phyloP scores from a whole-genome alignment of 2,888 invertebrate genomes.

The Augochlorella aurata region DNA sequence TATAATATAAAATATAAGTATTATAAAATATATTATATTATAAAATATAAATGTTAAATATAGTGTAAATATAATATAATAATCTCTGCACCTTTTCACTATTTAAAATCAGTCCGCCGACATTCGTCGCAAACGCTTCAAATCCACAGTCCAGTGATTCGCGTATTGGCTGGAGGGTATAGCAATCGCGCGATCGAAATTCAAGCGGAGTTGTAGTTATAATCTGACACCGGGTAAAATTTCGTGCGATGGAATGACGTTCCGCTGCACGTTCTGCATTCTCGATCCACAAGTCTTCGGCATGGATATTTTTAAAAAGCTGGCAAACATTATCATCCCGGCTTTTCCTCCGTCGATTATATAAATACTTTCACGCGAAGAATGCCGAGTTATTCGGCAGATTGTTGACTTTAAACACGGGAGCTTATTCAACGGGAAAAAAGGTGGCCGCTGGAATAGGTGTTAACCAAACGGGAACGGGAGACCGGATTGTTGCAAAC shows the following conservation, averaged over 20 bases:
- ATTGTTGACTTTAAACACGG: not conserved
- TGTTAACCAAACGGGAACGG: not conserved
- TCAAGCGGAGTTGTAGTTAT: not conserved
- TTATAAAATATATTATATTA: no score
- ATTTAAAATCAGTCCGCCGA: no score
- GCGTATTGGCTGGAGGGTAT: not conserved
- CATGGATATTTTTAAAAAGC: not conserved
- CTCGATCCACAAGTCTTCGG: not conserved
- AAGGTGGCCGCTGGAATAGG: not conserved
- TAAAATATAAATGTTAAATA: no score
- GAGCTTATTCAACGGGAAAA: slow-evolving; percentile 6
- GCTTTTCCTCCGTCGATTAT: not conserved
- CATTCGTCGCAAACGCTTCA: no score
- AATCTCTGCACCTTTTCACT: no score
- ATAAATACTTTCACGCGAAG: not conserved
- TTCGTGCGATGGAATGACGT: not conserved
- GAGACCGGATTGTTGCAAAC: no score
- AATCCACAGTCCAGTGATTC: not conserved
- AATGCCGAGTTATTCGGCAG: not conserved
- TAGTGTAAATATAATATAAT: no score
- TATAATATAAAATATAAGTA: no score
- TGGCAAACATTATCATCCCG: not conserved
- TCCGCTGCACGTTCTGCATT: not conserved
- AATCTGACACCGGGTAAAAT: not conserved
- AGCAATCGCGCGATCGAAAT: not conserved